Conservation (phyloP, 2,797 vertebrate species). For the Aphelocoma californica region DNA sequence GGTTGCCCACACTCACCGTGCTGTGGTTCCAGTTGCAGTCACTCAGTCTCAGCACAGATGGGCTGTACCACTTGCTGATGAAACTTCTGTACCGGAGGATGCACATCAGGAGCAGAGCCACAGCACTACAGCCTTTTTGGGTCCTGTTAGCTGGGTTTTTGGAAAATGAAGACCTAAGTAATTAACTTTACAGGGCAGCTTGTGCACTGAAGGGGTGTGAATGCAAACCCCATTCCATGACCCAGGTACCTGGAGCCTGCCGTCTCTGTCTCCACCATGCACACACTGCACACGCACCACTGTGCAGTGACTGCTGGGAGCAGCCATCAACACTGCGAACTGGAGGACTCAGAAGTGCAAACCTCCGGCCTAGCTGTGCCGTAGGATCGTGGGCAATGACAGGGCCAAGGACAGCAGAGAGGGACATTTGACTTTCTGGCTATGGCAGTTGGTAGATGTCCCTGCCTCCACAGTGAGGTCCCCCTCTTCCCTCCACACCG, state of each 20-base stretch:
- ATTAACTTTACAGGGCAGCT: not conserved
- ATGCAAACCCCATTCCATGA: not conserved
- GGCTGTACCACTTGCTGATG: too few species aligned
- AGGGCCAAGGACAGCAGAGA: not conserved
- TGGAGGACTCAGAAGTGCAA: not conserved
- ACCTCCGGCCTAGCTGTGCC: not conserved
- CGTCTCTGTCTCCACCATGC: not conserved
- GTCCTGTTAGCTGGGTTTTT: not conserved
- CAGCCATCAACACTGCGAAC: not conserved
- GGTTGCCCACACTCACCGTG: fast-evolving
- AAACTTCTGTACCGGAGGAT: not conserved
- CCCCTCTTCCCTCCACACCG: fast-evolving
- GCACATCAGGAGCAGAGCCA: not conserved
- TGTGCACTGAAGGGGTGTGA: not conserved
- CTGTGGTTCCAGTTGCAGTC: not conserved
- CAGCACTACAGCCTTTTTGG: not conserved
- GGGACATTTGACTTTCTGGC: not conserved
- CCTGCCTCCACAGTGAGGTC: not conserved
- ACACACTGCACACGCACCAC: fast-evolving
- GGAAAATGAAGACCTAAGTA: not conserved
- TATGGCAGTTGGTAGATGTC: not conserved
- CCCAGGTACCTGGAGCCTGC: not conserved
- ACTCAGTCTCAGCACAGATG: not conserved
- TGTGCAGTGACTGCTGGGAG: not conserved
- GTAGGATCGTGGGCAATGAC: not conserved